Conservation (phyloP, 2,888 invertebrate genomes). For the Sminthurides aquaticus region DNA sequence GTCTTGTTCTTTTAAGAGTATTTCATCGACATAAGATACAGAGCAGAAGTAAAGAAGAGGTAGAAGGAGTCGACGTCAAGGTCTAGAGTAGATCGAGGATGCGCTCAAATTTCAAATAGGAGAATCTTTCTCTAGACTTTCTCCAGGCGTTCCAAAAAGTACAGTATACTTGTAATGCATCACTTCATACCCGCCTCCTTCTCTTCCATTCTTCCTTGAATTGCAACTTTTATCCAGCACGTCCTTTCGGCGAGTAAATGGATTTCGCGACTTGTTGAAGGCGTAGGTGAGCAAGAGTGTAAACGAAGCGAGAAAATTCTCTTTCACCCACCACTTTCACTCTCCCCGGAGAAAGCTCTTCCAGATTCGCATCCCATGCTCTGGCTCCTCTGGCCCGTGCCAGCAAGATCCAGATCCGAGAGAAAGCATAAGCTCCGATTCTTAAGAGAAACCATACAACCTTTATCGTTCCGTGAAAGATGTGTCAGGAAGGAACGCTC, state of each 20-base stretch:
- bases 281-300: neutral
- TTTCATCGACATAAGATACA: neutral
- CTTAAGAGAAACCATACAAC: too few relatives aligned
- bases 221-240: neutral
- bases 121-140: too few relatives aligned
- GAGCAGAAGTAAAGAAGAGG: neutral
- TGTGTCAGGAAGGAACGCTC: too few relatives aligned
- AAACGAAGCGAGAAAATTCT: neutral
- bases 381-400: too few relatives aligned
- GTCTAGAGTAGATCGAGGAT: neutral
- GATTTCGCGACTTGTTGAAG: neutral
- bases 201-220: neutral
- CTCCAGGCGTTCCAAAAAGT: neutral
- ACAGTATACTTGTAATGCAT: too few relatives aligned
- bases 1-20: neutral
- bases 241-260: neutral
- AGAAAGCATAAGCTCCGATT: too few relatives aligned
- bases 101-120: too few relatives aligned
- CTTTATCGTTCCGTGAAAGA: too few relatives aligned
- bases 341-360: too few relatives aligned
- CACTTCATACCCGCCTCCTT: too few relatives aligned
- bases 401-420: too few relatives aligned
- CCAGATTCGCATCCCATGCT: too few relatives aligned
- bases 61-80: neutral
- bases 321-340: neutral